Conservation (phyloP, 2,888 invertebrate genomes). For the Macrophya annulata region DNA sequence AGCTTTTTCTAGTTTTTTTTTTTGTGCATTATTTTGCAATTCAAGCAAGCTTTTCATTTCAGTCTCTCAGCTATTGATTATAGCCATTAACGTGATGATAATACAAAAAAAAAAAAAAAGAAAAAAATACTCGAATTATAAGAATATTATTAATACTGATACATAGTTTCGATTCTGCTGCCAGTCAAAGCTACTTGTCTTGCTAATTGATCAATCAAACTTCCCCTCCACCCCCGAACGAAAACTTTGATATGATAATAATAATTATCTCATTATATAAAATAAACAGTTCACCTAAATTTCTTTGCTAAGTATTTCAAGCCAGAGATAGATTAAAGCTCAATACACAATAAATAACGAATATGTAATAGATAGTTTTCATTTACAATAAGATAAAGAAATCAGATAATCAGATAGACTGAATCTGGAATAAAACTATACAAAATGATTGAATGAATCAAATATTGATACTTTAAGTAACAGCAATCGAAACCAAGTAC, state of each 20-base stretch:
- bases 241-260: constrained; percentile 23
- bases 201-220: neutral
- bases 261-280: neutral
- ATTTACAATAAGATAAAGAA: neutral
- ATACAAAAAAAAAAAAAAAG: too few species aligned
- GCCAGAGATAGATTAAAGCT: constrained; percentile 39
- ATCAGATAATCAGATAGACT: neutral
- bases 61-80: constrained; percentile 9
- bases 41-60: neutral
- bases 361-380: neutral
- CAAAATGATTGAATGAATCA: neutral
- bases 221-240: neutral
- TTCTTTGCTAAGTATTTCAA: constrained; percentile 31
- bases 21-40: constrained; percentile 20
- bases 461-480: neutral
- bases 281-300: neutral
- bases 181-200: constrained; percentile 4
- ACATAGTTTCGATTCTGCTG: constrained; percentile 4
- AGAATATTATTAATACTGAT: constrained; percentile 29
- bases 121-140: constrained; percentile 4
- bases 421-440: neutral
- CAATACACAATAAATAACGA: constrained; percentile 39
- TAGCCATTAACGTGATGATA: neutral
- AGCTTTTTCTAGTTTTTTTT: neutral
- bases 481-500: neutral